Evolutionary conservation across 2,113 vertebrate species (phyloP), one percentile per base, ranked within the genome.

Genomic region (Turnix velox): DNA sequence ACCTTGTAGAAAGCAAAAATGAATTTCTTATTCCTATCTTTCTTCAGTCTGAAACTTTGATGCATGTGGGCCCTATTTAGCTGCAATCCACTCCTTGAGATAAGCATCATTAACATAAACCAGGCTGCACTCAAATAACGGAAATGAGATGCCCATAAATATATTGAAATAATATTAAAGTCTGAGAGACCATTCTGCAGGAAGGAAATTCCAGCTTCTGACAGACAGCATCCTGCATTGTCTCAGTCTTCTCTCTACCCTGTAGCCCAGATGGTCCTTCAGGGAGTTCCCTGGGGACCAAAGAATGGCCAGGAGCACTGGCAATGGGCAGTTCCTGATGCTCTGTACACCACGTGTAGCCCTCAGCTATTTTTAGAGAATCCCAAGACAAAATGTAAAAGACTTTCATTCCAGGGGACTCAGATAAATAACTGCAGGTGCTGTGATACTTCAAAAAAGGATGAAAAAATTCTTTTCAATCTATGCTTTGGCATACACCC

Each of bases 121-220:
- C 1, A 27, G 15, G 61, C 28, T 91, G 24, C 62, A 59, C 46
- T 86, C 51, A 84, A 87, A 65, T 52, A 90, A 88, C 92, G 94
- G 92, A 96, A 95, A 97, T 94, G 46, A 95, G 81, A 96, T 68
- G 67, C 75, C 92, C 66, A 80, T 45, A 68, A 92, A 83, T 40
- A 91, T 75, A 91, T 31, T 79, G 72, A 73, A 87, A 62, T 72
- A 91, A 88, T 69, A 87, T 5, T 0, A 69, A 69, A 65, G 73
- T 81, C 91, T 71, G 59, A 95, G 81, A 63, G n/a, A 91, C 68
- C 46, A 43, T 8, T 31, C 40, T 45, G 80, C 59, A 90, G 87
- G 82, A 94, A 94, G 87, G 92, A 95, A 96, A 96, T 93, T 87
- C 87, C 90, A 94, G 57, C 46, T 66, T 65, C 40, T 1, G 12